Conservation (phyloP, 2,113 vertebrate genomes). For the Phylloscopus whistleri region DNA sequence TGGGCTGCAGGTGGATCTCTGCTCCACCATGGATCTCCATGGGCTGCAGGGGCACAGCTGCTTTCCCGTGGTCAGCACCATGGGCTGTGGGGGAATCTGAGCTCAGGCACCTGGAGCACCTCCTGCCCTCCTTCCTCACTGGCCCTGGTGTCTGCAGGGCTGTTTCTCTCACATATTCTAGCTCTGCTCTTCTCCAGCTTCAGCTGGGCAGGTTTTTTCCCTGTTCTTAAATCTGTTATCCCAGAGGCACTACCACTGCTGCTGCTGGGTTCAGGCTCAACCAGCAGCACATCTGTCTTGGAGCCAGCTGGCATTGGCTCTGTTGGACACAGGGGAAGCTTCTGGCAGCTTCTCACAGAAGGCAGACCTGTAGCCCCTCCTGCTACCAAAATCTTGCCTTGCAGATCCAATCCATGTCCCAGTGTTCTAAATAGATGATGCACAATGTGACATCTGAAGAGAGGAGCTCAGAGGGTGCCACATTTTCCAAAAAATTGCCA, state of each 20-base stretch:
- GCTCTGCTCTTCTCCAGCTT: neutral
- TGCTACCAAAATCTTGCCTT: neutral
- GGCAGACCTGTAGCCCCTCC: neutral
- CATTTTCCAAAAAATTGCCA: neutral
- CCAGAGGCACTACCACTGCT: neutral
- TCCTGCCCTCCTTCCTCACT: neutral
- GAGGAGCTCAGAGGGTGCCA: neutral
- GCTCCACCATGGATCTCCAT: neutral
- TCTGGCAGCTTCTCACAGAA: too few relatives aligned
- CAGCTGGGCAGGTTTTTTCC: fast-evolving
- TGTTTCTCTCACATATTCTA: neutral
- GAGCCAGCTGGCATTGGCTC: neutral
- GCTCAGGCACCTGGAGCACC: neutral
- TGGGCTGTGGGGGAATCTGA: neutral
- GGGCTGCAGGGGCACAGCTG: neutral
- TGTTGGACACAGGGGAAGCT: neutral
- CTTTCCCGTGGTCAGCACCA: neutral
- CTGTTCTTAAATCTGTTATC: neutral
- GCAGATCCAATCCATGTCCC: neutral
- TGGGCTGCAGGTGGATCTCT: too few relatives aligned
- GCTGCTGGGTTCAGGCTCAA: neutral
- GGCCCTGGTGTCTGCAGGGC: neutral
- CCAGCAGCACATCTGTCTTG: too few relatives aligned
- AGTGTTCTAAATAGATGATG: neutral
- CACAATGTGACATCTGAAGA: neutral